Evolutionary conservation across 1,140 invertebrate species (phyloP), one percentile per base, ranked within the genome.

Genomic region (Sycophila sp.): DNA sequence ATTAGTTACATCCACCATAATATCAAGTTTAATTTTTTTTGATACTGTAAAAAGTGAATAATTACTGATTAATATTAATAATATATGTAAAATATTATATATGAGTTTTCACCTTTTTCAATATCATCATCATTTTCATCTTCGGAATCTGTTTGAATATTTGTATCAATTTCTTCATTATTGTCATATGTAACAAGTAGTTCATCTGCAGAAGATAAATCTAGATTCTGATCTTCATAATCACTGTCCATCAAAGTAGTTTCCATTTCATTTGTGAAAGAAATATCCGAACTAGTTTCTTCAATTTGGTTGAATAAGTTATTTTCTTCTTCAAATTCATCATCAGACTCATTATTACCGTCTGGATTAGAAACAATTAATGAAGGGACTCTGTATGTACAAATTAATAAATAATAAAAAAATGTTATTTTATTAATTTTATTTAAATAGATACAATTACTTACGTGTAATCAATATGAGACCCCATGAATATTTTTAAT

Each of bases 311-410:
- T 59, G 17, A 17, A 64, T 17, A 24, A 10, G 22, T 51, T 13
- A 34, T 36, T 24, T 22, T 51, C 62, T 36, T 26, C 32, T 36
- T 42, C 45, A 62, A 47, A 26, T 30, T 64, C 62, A 51, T 26
- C 24, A 22, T 64, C 45, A 15, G 40, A 34, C 5, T 30, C n/a
- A 30, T 24, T 26, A n/a, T 6, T 13, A n/a, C 13, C 15, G 22
- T 55, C 17, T 30, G 32, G 15, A 55, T 55, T 55, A 17, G 11
- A 10, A 40, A 19, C 26, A 42, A 19, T 0, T 28, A 62, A 28
- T 24, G 40, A 28, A 15, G 59, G 15, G 22, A 59, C n/a, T 4
- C 19, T 10, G 28, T 6, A 45, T 10, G 4, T 53, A 51, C 8
- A 26, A 47, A 15, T 30, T 19, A n/a, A 47, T 32, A 7, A 62